Conservation (phyloP, 2,888 invertebrate species). For the Sepiola atlantica region DNA sequence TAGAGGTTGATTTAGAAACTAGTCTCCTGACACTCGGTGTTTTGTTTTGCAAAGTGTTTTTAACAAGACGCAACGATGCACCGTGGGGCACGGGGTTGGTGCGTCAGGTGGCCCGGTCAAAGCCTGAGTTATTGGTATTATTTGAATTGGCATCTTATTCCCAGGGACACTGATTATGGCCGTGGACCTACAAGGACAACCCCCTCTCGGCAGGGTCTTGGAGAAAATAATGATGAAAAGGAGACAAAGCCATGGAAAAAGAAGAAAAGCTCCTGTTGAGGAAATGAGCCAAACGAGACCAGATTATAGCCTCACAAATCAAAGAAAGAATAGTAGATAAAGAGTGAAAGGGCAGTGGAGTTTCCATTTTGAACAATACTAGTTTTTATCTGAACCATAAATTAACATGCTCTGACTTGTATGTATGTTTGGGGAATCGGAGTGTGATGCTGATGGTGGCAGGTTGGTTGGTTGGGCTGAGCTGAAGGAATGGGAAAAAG, state of each 20-base stretch:
- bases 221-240: constrained; percentile 2
- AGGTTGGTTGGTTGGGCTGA: too few species aligned
- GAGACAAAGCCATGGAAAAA: neutral
- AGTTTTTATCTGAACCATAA: neutral
- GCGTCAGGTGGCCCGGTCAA: neutral
- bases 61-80: constrained; percentile 6
- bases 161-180: constrained; percentile 14
- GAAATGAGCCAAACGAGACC: constrained; percentile 21
- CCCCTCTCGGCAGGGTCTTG: neutral
- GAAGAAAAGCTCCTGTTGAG: neutral
- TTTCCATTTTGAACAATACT: constrained; percentile 32
- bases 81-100: neutral
- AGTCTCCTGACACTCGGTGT: neutral
- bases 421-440: neutral
- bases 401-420: constrained; percentile 20
- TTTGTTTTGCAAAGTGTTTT: constrained; percentile 32
- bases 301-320: constrained; percentile 32
- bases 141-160: constrained; percentile 12
- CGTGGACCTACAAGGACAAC: constrained; percentile 12
- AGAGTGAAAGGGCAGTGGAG: neutral
- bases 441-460: neutral
- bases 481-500: too few species aligned
- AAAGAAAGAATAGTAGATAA: neutral
- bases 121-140: constrained; percentile 32
- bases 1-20: neutral